A percentile compares a stretch with the other conserved stretches of the same genome.
These are phyloP conservation scores for Salvelinus fontinalis DNA, from an alignment of 2,113 vertebrate genomes.

Conservation along the genomic window DNA sequence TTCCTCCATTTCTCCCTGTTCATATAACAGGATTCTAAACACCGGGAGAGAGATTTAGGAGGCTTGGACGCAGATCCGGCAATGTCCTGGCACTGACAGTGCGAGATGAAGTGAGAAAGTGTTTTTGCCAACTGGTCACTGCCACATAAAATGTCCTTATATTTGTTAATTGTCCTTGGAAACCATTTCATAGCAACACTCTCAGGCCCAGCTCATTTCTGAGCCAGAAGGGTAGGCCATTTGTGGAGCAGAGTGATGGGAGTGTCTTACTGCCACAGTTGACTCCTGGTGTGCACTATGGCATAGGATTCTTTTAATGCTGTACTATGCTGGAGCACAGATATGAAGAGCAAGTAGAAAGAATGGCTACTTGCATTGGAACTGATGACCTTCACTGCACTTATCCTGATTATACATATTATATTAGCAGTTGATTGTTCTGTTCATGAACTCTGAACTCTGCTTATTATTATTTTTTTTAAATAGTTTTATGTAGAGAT, in stretches of 20 bases:
- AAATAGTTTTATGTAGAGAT: no score
- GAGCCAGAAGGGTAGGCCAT: slow-evolving; percentile 5
- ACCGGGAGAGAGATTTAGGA: slow-evolving; percentile 53
- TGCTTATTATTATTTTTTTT: no score
- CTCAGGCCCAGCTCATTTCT: slow-evolving; percentile 16
- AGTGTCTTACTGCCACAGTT: background rate
- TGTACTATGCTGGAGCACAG: no score
- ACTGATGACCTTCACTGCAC: no score
- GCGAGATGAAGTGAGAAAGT: slow-evolving; percentile 44
- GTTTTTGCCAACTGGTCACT: slow-evolving; percentile 43
- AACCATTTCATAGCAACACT: slow-evolving; percentile 22
- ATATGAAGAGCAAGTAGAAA: no score
- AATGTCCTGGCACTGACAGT: slow-evolving; percentile 47
- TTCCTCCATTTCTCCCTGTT: slow-evolving; percentile 51
- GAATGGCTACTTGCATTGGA: no score
- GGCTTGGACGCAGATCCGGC: slow-evolving; percentile 52
- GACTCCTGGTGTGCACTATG: no score
- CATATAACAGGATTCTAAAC: slow-evolving; percentile 55
- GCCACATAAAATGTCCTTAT: slow-evolving; percentile 45
- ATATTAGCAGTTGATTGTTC: no score
- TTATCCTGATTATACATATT: no score
- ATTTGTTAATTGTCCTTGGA: slow-evolving; percentile 58
- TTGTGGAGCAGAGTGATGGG: background rate
- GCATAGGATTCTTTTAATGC: no score
- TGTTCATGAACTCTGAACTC: no score